Conservation (phyloP, 2,888 invertebrate species). For the Troilus luridus region DNA sequence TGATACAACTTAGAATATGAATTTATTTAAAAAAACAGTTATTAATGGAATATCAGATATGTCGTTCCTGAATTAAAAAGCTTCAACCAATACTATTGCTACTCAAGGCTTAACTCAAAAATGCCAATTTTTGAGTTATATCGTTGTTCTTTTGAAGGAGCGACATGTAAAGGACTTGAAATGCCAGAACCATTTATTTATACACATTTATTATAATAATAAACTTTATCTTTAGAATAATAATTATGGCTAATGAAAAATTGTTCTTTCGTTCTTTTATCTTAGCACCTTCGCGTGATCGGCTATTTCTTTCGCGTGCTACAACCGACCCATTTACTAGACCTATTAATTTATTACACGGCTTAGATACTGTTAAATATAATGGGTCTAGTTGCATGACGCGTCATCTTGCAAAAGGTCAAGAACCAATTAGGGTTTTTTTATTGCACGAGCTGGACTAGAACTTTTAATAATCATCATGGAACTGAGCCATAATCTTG, state of each 20-base stretch:
- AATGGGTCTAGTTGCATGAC: not conserved
- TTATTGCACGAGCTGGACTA: not conserved
- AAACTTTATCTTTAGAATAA: not conserved
- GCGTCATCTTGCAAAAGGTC: not conserved
- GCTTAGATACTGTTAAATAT: not conserved
- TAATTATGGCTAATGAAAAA: slow-evolving; percentile 1
- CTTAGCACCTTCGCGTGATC: slow-evolving; percentile 7
- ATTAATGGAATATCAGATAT: no score
- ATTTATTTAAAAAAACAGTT: no score
- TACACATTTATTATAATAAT: not conserved
- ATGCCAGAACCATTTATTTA: not conserved
- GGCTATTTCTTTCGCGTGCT: slow-evolving; percentile 16
- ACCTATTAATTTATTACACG: not conserved
- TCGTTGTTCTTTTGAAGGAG: not conserved
- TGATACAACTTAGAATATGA: no score
- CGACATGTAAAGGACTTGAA: not conserved
- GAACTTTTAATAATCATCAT: no score
- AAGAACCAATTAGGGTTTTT: not conserved
- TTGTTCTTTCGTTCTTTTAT: not conserved
- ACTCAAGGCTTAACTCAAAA: no score
- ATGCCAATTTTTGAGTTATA: no score
- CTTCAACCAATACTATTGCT: no score
- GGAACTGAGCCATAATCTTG: no score
- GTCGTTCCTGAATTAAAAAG: no score
- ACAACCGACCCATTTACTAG: not conserved